Evolutionary conservation across 2,888 invertebrate species (phyloP), one percentile per base, ranked within the genome.

Genomic region (Carcina quercana): DNA sequence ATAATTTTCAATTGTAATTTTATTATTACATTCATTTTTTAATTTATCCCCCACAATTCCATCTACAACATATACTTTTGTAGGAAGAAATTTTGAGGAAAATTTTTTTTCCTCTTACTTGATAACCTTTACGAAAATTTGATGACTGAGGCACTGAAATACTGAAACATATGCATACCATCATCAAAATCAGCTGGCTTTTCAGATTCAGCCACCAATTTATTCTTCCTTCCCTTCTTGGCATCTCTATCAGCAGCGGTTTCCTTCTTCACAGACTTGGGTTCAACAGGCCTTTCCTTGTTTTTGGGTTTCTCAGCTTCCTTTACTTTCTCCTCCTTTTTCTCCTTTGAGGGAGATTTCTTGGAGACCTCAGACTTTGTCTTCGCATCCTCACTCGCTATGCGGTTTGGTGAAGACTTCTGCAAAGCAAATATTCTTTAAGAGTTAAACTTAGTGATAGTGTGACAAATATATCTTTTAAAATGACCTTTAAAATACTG

Each of bases 131-230:
- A n/a, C n/a, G n/a, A n/a, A n/a, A n/a, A n/a, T n/a, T n/a, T n/a
- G n/a, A n/a, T n/a, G n/a, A n/a, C n/a, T n/a, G n/a, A n/a, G n/a
- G n/a, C n/a, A n/a, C n/a, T n/a, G n/a, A n/a, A n/a, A n/a, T n/a
- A n/a, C n/a, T n/a, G n/a, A n/a, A n/a, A n/a, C n/a, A n/a, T n/a
- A n/a, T n/a, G n/a, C n/a, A n/a, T n/a, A n/a, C n/a, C 91, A 49
- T 91, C 91, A 67, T 91, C 91, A 69, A 87, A 91, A 52, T 91
- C 91, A 25, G 87, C 86, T 6, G 91, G 91, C 59, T 91, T 91
- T 48, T 90, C 89, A 40, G 84, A 72, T 30, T 84, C 79, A 38
- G 65, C 64, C 46, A 82, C 80, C 35, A 53, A 53, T 63, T 88
- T 89, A 25, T 70, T 62, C 53, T 88, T 89, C 60, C 89, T 90